phyloP scores from a whole-genome alignment of 2,113 vertebrate genomes.

The Podarcis raffonei region DNA sequence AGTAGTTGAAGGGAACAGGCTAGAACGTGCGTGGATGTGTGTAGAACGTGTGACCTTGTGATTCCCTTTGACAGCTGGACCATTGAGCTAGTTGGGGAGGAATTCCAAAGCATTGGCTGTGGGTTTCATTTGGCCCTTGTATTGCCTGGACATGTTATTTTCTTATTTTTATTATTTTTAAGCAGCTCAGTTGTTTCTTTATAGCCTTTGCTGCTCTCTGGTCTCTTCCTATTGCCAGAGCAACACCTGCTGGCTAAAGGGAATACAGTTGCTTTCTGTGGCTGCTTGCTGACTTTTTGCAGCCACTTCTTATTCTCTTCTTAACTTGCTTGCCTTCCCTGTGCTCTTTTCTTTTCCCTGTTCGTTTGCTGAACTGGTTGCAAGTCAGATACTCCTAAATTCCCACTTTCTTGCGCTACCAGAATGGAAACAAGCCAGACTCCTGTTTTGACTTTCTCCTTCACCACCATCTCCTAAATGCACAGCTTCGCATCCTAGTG shows the following conservation, averaged over 20 bases:
- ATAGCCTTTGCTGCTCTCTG: slow-evolving; percentile 24
- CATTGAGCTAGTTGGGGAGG: slow-evolving; percentile 16
- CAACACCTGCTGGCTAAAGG: slow-evolving; percentile 63
- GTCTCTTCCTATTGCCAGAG: slow-evolving; percentile 56
- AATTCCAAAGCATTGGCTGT: slow-evolving; percentile 26
- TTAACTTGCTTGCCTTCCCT: neutral
- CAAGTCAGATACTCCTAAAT: neutral
- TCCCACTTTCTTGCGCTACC: neutral
- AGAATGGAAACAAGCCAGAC: neutral
- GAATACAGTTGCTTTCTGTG: slow-evolving; percentile 44
- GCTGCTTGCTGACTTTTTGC: slow-evolving; percentile 10
- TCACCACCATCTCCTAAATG: neutral
- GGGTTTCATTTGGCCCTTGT: slow-evolving; percentile 31
- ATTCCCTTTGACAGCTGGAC: slow-evolving; percentile 19
- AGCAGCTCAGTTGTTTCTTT: slow-evolving; percentile 27
- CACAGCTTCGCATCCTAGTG: neutral
- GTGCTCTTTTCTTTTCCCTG: neutral
- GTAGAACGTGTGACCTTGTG: slow-evolving; percentile 2
- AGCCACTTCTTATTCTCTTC: neutral
- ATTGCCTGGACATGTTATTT: neutral
- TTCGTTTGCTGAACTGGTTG: neutral
- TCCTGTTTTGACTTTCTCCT: neutral
- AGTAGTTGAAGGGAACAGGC: neutral
- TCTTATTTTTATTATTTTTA: slow-evolving; percentile 37
- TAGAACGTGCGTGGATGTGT: slow-evolving; percentile 32